Base-by-base conservation (phyloP, 2,113 vertebrate species). In the Alligator mississippiensis region DNA sequence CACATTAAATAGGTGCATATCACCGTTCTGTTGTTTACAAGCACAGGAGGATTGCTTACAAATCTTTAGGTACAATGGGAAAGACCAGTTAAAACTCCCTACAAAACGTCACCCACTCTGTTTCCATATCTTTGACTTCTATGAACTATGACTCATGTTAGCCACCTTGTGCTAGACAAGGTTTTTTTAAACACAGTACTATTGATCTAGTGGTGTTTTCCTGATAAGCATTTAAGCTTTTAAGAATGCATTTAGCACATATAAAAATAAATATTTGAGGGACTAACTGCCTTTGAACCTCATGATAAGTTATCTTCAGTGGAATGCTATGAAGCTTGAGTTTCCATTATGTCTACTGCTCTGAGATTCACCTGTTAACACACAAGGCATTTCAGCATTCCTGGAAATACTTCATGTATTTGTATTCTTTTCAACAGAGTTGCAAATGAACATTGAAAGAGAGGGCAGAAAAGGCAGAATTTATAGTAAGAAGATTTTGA, bases 181-280 rank as follows among this genome's bases (percentile, higher is more conserved):
- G n/a, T 6, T 25, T 3, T 89, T 92, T 96, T 92, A 90, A 87
- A 95, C 4, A 14, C 66, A 90, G 22, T 11, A 15, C n/a, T 95
- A 80, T 93, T 92, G 80, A 91, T 93, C 81, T 85, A 80, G 66
- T 30, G 18, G 38, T 60, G 11, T 82, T 75, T 58, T 66, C 63
- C 90, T 90, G 76, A 93, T 94, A 96, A 90, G 60, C 54, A 17
- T 85, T 92, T 96, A 89, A 93, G 90, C 85, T 91, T 91, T 84
- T 93, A 79, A 59, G 87, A 95, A 90, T 10, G 58, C 28, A 22
- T 27, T 68, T 80, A 86, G 84, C 85, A 90, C 93, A 97, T 93
- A 72, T 89, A 81, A 96, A 96, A 97, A 92, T 87, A 85, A 93
- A 28, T 30, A 25, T 4, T 77, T 5, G 57, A n/a, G 72, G 24